These are phyloP conservation scores for Caretta caretta DNA, from an alignment of 2,113 vertebrate species.

Conservation along the genomic window DNA sequence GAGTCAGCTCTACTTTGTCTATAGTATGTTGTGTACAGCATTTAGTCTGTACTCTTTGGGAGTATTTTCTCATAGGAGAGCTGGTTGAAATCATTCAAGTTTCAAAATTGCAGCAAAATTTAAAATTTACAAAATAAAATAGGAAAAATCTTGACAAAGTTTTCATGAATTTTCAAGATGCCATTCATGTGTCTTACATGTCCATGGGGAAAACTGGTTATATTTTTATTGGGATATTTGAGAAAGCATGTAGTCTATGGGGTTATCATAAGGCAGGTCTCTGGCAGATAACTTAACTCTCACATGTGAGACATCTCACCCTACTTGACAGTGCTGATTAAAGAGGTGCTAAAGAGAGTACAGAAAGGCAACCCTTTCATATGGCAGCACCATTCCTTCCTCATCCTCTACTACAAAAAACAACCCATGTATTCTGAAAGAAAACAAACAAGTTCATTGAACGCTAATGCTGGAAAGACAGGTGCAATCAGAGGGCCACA, in stretches of 20 bases:
- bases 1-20: slow-evolving; percentile 28
- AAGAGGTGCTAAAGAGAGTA: background rate
- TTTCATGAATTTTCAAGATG: slow-evolving; percentile 33
- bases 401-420: background rate
- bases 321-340: slow-evolving; percentile 60
- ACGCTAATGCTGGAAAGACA: slow-evolving; percentile 17
- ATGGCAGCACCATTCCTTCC: background rate
- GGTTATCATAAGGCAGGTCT: slow-evolving; percentile 56
- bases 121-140: background rate
- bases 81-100: background rate
- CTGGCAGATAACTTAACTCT: slow-evolving; percentile 66
- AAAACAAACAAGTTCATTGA: background rate
- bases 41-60: background rate
- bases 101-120: slow-evolving; percentile 19
- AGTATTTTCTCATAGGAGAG: background rate
- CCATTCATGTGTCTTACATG: background rate
- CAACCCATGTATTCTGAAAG: background rate
- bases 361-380: slow-evolving; percentile 52
- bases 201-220: background rate
- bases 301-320: slow-evolving; percentile 49
- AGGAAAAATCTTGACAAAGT: slow-evolving; percentile 26
- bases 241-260: slow-evolving; percentile 52
- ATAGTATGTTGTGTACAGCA: background rate
- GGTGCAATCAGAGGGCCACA: background rate
- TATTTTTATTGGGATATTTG: slow-evolving; percentile 16